phyloP scores from a whole-genome alignment of 2,113 vertebrate species.

The Mastomys coucha region DNA sequence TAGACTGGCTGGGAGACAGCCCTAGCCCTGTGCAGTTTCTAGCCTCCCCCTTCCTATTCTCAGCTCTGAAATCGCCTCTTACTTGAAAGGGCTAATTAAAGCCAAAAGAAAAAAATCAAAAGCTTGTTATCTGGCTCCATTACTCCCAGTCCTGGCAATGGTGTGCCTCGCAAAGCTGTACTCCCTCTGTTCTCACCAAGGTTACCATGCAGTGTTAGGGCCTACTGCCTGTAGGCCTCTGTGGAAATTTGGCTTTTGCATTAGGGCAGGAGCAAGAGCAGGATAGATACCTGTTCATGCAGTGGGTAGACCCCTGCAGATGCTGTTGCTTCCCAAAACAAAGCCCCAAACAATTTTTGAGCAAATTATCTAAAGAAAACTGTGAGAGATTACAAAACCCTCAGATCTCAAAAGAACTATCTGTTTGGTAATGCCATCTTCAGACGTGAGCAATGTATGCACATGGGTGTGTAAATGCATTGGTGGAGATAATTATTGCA shows the following conservation, averaged over 20 bases:
- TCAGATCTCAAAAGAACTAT: background rate
- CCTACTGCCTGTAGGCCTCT: constrained; percentile 20
- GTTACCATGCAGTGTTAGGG: background rate
- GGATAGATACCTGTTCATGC: background rate
- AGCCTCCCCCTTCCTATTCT: constrained; percentile 74
- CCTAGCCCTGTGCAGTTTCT: constrained; percentile 55
- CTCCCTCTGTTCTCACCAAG: constrained; percentile 66
- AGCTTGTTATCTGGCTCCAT: constrained; percentile 72
- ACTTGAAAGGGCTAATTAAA: constrained; percentile 88
- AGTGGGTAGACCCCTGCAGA: background rate
- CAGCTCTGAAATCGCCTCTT: constrained; percentile 77
- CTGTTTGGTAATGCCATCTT: background rate
- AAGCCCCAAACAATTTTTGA: background rate
- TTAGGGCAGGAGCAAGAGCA: constrained; percentile 1
- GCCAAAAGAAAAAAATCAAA: constrained; percentile 84
- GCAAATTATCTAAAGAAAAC: background rate
- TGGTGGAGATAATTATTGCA: background rate
- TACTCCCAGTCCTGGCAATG: constrained; percentile 58
- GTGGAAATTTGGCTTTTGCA: constrained; percentile 43
- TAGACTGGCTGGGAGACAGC: constrained; percentile 63
- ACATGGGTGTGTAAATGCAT: background rate
- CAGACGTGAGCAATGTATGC: background rate
- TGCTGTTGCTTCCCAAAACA: background rate
- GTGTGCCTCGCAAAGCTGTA: constrained; percentile 46
- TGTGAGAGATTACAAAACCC: background rate